A percentile compares a stretch with the other conserved stretches of the same genome.
Evolutionary conservation across 2,113 vertebrate species (phyloP).

Genomic region (Malurus melanocephalus): DNA sequence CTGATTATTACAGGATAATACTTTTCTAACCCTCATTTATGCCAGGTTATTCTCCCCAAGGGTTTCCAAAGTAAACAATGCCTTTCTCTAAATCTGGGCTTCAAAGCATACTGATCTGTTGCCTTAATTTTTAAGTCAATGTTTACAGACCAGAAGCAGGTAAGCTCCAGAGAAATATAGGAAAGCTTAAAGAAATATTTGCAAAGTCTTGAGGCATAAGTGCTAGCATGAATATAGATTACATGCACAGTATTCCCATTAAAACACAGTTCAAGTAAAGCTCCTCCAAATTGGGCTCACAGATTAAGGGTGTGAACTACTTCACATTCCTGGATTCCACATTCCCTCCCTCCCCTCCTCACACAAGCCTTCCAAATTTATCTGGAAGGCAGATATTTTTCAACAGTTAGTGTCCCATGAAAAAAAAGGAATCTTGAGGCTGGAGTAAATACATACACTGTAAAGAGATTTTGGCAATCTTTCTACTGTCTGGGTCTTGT

Average conservation of each 20-base stretch:
- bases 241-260: background rate
- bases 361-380: background rate
- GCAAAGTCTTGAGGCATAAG: background rate
- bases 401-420: background rate
- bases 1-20: background rate
- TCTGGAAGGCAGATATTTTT: constrained; percentile 13
- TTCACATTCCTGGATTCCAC: background rate
- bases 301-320: background rate
- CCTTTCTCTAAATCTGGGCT: background rate
- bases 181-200: background rate
- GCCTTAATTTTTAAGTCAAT: background rate
- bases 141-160: background rate
- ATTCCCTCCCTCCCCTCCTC: background rate
- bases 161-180: background rate
- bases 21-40: background rate
- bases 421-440: background rate
- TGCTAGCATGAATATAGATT: background rate
- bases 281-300: background rate
- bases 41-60: background rate
- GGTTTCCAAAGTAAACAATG: background rate
- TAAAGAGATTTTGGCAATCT: constrained; percentile 22
- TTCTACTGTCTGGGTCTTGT: constrained; percentile 26
- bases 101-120: background rate
- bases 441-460: background rate
- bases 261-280: background rate